phyloP scores from a whole-genome alignment of 2,113 vertebrate species.

The Oncorhynchus masou region DNA sequence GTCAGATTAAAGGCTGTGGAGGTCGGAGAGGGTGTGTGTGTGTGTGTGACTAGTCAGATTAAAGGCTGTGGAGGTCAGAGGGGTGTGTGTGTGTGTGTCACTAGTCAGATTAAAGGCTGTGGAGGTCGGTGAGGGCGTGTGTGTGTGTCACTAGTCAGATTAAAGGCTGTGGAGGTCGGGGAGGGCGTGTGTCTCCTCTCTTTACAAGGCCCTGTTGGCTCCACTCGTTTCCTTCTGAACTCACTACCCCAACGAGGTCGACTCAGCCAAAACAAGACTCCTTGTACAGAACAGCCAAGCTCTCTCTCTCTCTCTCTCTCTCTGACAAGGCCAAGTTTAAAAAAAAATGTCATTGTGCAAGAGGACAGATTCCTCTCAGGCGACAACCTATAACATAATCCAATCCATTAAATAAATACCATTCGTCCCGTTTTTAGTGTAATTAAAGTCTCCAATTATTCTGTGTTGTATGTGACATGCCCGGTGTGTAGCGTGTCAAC shows the following conservation, averaged over 20 bases:
- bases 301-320: background rate
- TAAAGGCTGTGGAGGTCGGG: slow-evolving; percentile 19
- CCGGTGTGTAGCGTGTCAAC: slow-evolving; percentile 19
- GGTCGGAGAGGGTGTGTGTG: too few relatives aligned
- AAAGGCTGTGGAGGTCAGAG: too few relatives aligned
- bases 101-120: too few relatives aligned
- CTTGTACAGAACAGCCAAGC: too few relatives aligned
- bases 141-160: too few relatives aligned
- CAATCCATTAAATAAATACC: slow-evolving; percentile 16
- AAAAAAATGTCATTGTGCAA: background rate
- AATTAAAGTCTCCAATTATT: slow-evolving; percentile 30
- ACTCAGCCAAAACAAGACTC: too few relatives aligned
- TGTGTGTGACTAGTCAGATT: too few relatives aligned
- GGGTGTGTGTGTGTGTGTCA: too few relatives aligned
- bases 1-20: too few relatives aligned
- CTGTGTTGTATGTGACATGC: slow-evolving; percentile 27
- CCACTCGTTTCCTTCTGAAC: slow-evolving; percentile 39
- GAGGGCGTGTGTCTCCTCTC: slow-evolving; percentile 12
- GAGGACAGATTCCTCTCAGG: slow-evolving; percentile 33
- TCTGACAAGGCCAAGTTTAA: too few relatives aligned
- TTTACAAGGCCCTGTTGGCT: slow-evolving; percentile 48
- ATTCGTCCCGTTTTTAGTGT: background rate
- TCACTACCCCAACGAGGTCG: slow-evolving; percentile 32
- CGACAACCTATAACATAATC: slow-evolving; percentile 5
- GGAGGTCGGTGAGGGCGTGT: too few relatives aligned